Percentiles rank a stretch among this genome's conserved stretches.
Evolutionary conservation across 2,888 invertebrate genomes (phyloP).

Genomic region (Eupithecia insigniata): DNA sequence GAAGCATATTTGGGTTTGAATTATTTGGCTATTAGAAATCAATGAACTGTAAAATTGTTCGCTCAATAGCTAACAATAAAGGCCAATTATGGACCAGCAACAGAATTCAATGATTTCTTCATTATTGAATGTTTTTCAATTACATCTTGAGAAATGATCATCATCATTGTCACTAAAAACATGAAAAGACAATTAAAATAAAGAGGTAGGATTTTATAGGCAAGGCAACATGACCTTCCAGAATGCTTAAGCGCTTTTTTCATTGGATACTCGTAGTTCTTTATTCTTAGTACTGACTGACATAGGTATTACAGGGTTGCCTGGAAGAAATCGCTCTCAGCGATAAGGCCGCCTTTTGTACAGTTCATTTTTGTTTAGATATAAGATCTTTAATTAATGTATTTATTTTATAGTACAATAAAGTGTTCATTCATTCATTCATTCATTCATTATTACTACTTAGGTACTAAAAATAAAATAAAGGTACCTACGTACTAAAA

Average conservation of each 20-base stretch:
- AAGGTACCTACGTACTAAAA: background rate
- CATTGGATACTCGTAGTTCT: background rate
- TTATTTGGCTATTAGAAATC: slow-evolving; percentile 19
- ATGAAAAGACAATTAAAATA: background rate
- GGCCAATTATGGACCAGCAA: background rate
- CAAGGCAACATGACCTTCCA: background rate
- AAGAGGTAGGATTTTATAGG: background rate
- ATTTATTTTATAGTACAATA: no score
- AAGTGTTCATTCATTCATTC: no score
- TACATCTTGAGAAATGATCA: background rate
- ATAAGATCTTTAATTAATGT: no score
- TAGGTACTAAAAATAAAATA: background rate
- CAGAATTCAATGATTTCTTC: background rate
- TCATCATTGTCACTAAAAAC: background rate
- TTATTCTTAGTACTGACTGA: background rate
- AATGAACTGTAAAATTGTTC: slow-evolving; percentile 17
- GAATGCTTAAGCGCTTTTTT: background rate
- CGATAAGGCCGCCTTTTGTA: no score
- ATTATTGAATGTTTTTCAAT: background rate
- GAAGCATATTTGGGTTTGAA: slow-evolving; percentile 4
- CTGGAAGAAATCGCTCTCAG: no score
- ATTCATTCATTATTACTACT: no score
- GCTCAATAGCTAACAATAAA: slow-evolving; percentile 9
- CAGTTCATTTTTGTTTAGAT: no score
- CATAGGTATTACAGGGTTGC: no score